phyloP scores from a whole-genome alignment of 2,888 invertebrate genomes.

The Brenthis hecate region DNA sequence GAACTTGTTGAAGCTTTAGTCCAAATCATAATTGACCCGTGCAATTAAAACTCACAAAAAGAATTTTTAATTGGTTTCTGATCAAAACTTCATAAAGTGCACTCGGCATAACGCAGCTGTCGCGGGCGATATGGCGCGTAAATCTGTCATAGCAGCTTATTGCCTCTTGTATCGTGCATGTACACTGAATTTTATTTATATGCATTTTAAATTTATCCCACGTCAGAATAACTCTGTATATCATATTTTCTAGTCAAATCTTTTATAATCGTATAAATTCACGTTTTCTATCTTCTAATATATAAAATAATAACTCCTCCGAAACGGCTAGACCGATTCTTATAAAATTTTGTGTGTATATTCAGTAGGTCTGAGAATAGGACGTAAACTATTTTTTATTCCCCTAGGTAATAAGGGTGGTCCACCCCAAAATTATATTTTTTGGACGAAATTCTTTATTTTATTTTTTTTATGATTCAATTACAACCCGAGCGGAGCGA shows the following conservation, averaged over 20 bases:
- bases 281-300: too few relatives aligned
- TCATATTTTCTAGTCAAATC: not conserved
- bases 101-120: slow-evolving; percentile 50
- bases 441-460: too few relatives aligned
- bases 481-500: too few relatives aligned
- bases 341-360: too few relatives aligned
- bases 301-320: too few relatives aligned
- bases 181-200: slow-evolving; percentile 27
- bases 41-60: slow-evolving; percentile 3
- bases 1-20: too few relatives aligned
- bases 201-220: slow-evolving; percentile 10
- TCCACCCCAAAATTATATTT: too few relatives aligned
- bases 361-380: too few relatives aligned
- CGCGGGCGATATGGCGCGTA: slow-evolving; percentile 49
- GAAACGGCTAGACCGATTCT: too few relatives aligned
- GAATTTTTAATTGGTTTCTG: slow-evolving; percentile 48
- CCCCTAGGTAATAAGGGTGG: too few relatives aligned
- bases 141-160: slow-evolving; percentile 49
- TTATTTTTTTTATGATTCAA: too few relatives aligned
- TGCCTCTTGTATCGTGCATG: slow-evolving; percentile 26
- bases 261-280: not conserved
- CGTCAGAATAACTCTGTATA: not conserved
- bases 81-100: slow-evolving; percentile 54
- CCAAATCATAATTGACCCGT: not conserved
- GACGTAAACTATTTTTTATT: too few relatives aligned